Percentiles rank a stretch among this genome's conserved stretches.
phyloP scores from a whole-genome alignment of 2,888 invertebrate species.

The Xestia ashworthii region DNA sequence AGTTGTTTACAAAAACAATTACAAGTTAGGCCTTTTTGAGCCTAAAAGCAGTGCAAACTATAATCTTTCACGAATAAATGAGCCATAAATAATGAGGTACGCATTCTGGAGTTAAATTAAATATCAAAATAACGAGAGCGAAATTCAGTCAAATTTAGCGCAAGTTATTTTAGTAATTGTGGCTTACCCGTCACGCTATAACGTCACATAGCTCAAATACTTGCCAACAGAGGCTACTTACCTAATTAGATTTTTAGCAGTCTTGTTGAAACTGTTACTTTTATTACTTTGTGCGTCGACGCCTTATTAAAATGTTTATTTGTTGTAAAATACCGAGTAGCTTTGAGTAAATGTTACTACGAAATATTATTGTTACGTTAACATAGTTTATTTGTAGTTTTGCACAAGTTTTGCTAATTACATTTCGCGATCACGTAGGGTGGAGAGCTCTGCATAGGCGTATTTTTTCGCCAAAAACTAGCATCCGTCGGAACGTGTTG shows the following conservation, averaged over 20 bases:
- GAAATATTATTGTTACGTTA: constrained; percentile 10
- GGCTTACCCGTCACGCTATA: constrained; percentile 63
- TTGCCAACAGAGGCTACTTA: constrained; percentile 60
- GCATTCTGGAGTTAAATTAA: constrained; percentile 61
- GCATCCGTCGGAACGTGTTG: constrained; percentile 83
- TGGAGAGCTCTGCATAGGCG: constrained; percentile 78
- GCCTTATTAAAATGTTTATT: constrained; percentile 35
- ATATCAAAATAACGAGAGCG: constrained; percentile 64
- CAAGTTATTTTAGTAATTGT: constrained; percentile 60
- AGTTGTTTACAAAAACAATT: constrained; percentile 79
- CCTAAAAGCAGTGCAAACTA: constrained; percentile 25
- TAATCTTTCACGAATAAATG: constrained; percentile 15
- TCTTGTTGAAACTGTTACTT: constrained; percentile 39
- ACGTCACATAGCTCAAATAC: constrained; percentile 65
- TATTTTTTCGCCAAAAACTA: constrained; percentile 85
- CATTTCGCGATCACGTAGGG: constrained; percentile 50
- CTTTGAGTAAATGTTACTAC: background rate
- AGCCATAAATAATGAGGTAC: constrained; percentile 53
- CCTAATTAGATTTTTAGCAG: constrained; percentile 61
- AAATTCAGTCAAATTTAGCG: constrained; percentile 59
- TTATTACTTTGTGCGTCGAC: constrained; percentile 35
- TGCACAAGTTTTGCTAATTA: constrained; percentile 40
- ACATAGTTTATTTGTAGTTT: constrained; percentile 21
- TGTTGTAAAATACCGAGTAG: constrained; percentile 10
- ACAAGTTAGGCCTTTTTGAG: constrained; percentile 63